Percentiles rank a stretch among this genome's conserved stretches.
Conservation (phyloP, 23 tunicate genomes). For the Styela clava region DNA sequence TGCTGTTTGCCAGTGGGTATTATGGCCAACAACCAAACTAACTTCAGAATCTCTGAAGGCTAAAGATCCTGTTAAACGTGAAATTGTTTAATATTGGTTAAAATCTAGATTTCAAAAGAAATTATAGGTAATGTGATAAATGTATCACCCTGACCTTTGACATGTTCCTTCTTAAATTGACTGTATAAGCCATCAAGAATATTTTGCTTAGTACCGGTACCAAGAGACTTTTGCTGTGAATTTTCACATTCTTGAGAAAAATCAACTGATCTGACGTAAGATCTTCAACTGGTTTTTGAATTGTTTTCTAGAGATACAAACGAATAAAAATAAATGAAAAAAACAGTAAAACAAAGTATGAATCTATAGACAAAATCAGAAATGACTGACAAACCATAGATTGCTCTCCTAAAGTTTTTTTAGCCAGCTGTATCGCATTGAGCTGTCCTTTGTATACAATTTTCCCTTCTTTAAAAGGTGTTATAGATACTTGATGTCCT, state of each 20-base stretch:
- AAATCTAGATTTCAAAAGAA: no score
- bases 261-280: neutral
- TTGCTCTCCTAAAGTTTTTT: neutral
- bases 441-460: neutral
- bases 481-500: neutral
- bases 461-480: neutral
- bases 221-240: neutral
- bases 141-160: neutral
- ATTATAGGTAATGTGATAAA: no score
- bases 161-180: neutral
- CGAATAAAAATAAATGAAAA: no score
- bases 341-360: no score
- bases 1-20: neutral
- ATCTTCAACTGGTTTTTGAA: neutral
- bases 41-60: neutral
- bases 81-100: no score
- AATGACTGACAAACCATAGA: neutral
- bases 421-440: neutral
- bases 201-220: neutral
- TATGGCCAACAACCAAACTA: neutral
- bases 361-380: no score
- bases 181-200: neutral
- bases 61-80: neutral
- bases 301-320: neutral
- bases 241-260: neutral